Percentiles rank a stretch among this genome's conserved stretches.
phyloP scores from a whole-genome alignment of 2,113 vertebrate genomes.

The Nycticorax nycticorax region DNA sequence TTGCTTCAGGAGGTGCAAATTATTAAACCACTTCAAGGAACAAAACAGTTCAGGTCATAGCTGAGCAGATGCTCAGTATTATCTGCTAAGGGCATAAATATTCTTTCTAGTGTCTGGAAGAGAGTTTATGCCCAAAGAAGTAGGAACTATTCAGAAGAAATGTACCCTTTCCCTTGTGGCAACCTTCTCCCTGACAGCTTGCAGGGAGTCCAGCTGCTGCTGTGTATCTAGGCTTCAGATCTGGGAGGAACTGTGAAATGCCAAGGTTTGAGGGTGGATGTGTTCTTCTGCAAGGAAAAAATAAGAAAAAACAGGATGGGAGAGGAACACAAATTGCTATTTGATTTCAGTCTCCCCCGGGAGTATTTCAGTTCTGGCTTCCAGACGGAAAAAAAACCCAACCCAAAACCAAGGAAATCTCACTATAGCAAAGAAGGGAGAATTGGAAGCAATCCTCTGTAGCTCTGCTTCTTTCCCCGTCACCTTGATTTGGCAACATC shows the following conservation, averaged over 20 bases:
- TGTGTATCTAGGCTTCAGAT: background rate
- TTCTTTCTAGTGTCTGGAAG: background rate
- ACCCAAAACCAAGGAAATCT: background rate
- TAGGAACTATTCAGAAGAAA: background rate
- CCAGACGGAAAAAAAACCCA: background rate
- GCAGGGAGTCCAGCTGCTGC: slow-evolving; percentile 14
- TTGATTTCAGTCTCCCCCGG: slow-evolving; percentile 26
- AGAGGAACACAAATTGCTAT: slow-evolving; percentile 1
- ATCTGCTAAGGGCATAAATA: background rate
- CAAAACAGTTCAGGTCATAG: background rate
- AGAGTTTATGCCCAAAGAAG: slow-evolving; percentile 23
- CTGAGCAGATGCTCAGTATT: slow-evolving; percentile 6
- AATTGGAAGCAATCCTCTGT: background rate
- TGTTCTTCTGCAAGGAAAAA: slow-evolving; percentile 39
- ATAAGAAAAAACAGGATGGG: slow-evolving; percentile 33
- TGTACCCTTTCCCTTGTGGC: slow-evolving; percentile 9
- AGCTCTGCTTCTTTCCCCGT: background rate
- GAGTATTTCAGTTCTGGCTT: slow-evolving; percentile 27
- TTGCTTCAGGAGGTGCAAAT: background rate
- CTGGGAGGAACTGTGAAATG: slow-evolving; percentile 16
- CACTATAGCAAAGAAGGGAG: background rate
- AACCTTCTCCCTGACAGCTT: background rate
- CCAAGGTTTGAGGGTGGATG: slow-evolving; percentile 3
- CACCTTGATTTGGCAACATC: background rate
- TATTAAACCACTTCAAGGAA: background rate